Percentiles rank a stretch among this genome's conserved stretches.
Evolutionary conservation across 2,888 invertebrate species (phyloP).

Genomic region (Torymus aiolomorphi): DNA sequence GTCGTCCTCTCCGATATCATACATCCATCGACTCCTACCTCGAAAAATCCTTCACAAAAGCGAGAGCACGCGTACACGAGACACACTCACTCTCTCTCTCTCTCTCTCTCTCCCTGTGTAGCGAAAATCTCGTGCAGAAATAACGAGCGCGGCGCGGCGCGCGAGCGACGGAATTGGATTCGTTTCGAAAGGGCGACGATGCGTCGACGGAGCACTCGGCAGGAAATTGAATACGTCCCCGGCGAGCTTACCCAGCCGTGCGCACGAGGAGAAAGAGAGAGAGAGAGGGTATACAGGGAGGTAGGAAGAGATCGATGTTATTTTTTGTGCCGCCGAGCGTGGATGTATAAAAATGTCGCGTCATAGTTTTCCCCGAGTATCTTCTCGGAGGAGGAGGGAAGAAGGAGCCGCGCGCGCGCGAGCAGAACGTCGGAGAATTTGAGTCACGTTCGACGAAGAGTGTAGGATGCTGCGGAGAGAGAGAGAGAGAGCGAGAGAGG

Average conservation of each 20-base stretch:
- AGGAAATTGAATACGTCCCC: slow-evolving; percentile 72
- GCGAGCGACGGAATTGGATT: slow-evolving; percentile 51
- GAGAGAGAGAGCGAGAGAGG: no score
- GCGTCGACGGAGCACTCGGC: slow-evolving; percentile 35
- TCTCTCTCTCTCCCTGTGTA: no score
- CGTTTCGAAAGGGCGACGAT: slow-evolving; percentile 51
- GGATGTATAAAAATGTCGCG: background rate
- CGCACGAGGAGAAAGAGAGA: no score
- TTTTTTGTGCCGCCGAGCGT: background rate
- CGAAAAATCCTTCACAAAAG: no score
- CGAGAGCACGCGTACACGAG: no score
- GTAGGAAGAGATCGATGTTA: slow-evolving; percentile 35
- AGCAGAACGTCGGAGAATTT: background rate
- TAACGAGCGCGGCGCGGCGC: slow-evolving; percentile 46
- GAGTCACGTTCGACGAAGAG: background rate
- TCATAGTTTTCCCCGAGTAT: background rate
- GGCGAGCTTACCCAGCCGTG: background rate
- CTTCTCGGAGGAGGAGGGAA: background rate
- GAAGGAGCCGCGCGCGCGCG: slow-evolving; percentile 26
- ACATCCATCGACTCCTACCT: no score
- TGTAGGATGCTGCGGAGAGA: background rate
- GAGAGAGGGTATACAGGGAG: no score
- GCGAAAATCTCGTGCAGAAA: slow-evolving; percentile 27
- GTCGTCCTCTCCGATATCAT: no score
- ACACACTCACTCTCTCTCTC: no score